Base-by-base conservation (phyloP, 2,797 vertebrate genomes). In the Lycodopsis pacificus region DNA sequence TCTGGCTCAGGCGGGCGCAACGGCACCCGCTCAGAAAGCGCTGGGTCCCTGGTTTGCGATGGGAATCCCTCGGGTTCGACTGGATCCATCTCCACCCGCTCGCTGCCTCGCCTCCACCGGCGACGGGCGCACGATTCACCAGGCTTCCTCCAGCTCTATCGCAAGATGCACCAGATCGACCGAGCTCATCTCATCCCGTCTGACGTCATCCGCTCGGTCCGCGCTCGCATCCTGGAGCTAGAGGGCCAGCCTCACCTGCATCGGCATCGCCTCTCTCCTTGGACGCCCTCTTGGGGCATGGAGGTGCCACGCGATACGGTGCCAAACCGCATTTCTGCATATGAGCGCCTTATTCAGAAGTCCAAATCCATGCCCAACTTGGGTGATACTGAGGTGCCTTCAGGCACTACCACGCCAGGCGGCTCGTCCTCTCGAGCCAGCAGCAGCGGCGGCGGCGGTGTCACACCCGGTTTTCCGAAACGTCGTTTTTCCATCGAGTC, bases 361-460 rank as follows among this genome's bases (percentile, higher is more conserved):
- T 99, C 98, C 7, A 99, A 99, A 88, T 99, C 98, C 6, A 98
- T 99, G 98, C 98, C 98, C 0, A 98, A 99, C 81, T 89, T 99
- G 56, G 98, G 96, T 1, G 97, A 98, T 3, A 84, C 88, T 42
- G 97, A 97, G 73, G 90, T 93, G 81, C 90, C 97, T 44, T 98
- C 98, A 11, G 93, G 97, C 9, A 86, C 95, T 20, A 96, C 95
- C 20, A 96, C 95, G 0, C 95, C 97, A 1, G 96, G 97, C 4
- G 96, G 95, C 17, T 95, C 96, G 5, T 95, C 95, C 36, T 96
- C 95, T n/a, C 95, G 94, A 8, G 96, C 97, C 8, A 94, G 97
- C 54, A 95, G 94, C 22, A 89, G 88, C 10, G 93, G 91, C 7
- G 93, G 91, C 7, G 93, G 91, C 10, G 92, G 88, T 5, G 86